Evolutionary conservation across 2,888 invertebrate species (phyloP).

Genomic region (Lasioglossum marginatum): DNA sequence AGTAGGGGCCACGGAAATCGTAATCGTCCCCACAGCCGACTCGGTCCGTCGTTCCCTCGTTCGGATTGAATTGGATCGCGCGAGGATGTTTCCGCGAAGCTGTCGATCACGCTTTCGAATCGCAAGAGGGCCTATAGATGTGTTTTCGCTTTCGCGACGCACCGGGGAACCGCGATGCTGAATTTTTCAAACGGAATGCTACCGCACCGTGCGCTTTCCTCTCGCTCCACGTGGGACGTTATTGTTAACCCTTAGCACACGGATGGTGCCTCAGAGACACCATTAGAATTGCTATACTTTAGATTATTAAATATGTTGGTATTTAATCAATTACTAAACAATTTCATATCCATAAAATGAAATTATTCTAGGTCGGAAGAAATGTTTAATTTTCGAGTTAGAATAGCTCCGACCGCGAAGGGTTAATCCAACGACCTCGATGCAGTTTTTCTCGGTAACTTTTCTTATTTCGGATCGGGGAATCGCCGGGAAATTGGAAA

Average conservation of each 20-base stretch:
- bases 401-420: too few relatives aligned
- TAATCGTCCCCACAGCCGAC: neutral
- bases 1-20: too few relatives aligned
- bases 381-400: too few relatives aligned
- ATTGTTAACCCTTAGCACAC: neutral
- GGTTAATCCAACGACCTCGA: neutral
- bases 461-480: neutral
- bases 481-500: neutral
- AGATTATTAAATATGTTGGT: too few relatives aligned
- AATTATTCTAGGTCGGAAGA: too few relatives aligned
- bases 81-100: neutral
- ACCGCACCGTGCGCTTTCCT: neutral
- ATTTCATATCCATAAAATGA: too few relatives aligned
- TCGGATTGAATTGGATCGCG: neutral
- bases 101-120: neutral
- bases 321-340: too few relatives aligned
- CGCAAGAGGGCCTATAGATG: neutral
- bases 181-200: neutral
- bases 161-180: neutral
- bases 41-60: neutral
- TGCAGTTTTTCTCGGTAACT: neutral
- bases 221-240: neutral
- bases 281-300: too few relatives aligned
- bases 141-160: neutral
- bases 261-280: too few relatives aligned